These are phyloP conservation scores for Pyrgus malvae DNA, from an alignment of 2,888 invertebrate species.

Conservation along the genomic window DNA sequence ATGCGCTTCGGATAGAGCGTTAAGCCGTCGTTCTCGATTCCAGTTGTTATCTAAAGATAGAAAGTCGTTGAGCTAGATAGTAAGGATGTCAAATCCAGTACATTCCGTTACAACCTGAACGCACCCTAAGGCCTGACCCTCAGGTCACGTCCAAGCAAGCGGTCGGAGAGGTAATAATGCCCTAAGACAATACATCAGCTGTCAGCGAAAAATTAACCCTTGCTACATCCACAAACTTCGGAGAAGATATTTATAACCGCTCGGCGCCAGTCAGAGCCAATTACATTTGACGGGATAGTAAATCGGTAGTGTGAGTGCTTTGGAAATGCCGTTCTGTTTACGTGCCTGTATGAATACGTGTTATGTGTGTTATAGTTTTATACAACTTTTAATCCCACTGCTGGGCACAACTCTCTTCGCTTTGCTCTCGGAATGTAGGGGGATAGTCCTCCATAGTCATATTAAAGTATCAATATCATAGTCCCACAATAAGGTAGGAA, in stretches of 20 bases:
- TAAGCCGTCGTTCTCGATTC: no score
- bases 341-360: not conserved
- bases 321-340: not conserved
- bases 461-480: no score
- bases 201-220: constrained; percentile 25
- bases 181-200: constrained; percentile 25
- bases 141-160: constrained; percentile 17
- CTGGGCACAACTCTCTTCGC: no score
- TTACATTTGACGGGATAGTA: constrained; percentile 19
- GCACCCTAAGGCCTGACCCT: constrained; percentile 23
- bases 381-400: no score
- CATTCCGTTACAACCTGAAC: constrained; percentile 3
- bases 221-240: constrained; percentile 19
- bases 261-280: constrained; percentile 21
- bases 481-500: no score
- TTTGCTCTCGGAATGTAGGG: no score
- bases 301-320: constrained; percentile 8
- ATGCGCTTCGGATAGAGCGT: no score
- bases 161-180: constrained; percentile 12
- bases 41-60: no score
- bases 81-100: not conserved
- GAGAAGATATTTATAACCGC: constrained; percentile 18
- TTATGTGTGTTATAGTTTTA: no score
- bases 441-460: no score
- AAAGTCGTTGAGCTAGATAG: no score